Conservation (phyloP, 2,888 invertebrate genomes). For the Amiota mariae region DNA sequence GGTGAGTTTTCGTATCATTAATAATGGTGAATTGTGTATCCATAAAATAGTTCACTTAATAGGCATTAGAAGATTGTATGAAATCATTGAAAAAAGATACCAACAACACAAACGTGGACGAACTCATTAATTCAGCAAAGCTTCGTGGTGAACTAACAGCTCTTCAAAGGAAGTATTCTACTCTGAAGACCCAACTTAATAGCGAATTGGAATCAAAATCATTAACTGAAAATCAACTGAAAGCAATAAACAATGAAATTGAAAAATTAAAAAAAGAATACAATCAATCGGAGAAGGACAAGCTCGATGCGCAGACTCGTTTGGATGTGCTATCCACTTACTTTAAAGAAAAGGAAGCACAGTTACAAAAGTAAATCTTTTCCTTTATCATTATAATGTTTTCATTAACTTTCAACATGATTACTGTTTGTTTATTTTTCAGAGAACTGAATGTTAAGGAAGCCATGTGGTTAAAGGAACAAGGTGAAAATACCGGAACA, state of each 20-base stretch:
- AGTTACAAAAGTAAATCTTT: constrained; percentile 83
- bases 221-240: constrained; percentile 73
- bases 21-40: too few relatives aligned
- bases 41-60: neutral
- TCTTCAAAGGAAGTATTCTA: constrained; percentile 75
- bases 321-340: constrained; percentile 90
- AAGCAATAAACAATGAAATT: constrained; percentile 75
- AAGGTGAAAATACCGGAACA: constrained; percentile 86
- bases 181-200: constrained; percentile 73
- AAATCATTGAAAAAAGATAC: constrained; percentile 73
- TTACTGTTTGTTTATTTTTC: constrained; percentile 57
- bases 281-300: constrained; percentile 80
- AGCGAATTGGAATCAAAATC: constrained; percentile 73
- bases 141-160: constrained; percentile 78
- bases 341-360: constrained; percentile 91
- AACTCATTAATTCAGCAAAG: constrained; percentile 76
- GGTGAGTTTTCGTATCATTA: constrained; percentile 42
- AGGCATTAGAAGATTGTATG: constrained; percentile 74
- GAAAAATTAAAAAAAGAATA: constrained; percentile 76
- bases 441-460: constrained; percentile 86
- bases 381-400: neutral
- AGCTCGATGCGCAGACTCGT: constrained; percentile 85
- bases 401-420: neutral
- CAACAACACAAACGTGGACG: constrained; percentile 72
- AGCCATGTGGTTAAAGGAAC: constrained; percentile 84